These are phyloP conservation scores for Iguana delicatissima DNA, from an alignment of 2,797 vertebrate species.

Conservation along the genomic window DNA sequence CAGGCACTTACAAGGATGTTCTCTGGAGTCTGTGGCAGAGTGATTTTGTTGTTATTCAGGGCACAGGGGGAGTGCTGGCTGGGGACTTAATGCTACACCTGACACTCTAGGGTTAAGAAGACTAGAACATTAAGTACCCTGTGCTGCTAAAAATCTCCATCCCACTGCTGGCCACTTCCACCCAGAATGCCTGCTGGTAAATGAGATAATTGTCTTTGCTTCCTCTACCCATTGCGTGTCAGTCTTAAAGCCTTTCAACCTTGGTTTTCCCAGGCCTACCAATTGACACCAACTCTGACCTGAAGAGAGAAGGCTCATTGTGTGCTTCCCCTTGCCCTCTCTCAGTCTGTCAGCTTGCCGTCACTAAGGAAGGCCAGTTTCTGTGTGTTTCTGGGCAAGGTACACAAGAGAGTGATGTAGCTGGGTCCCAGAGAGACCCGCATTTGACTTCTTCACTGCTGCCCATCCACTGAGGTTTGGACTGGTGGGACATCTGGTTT, in stretches of 20 bases:
- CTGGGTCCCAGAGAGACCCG: neutral
- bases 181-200: neutral
- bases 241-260: neutral
- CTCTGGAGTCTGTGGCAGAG: neutral
- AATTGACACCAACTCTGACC: neutral
- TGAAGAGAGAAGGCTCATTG: slow-evolving; percentile 26
- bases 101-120: neutral
- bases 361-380: neutral
- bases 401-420: neutral
- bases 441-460: no score
- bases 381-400: neutral
- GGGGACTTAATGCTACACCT: neutral
- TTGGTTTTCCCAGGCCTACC: neutral
- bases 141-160: neutral
- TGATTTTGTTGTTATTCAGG: neutral
- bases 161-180: neutral
- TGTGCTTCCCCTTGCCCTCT: neutral
- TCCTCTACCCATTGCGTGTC: neutral
- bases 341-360: neutral
- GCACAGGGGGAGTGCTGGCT: no score
- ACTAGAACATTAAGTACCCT: neutral
- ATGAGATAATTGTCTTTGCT: slow-evolving; percentile 23
- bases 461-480: neutral
- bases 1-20: no score
- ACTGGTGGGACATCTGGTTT: neutral